Percentiles rank a stretch among this genome's conserved stretches.
Conservation (phyloP, 2,113 vertebrate genomes). For the Ia io region DNA sequence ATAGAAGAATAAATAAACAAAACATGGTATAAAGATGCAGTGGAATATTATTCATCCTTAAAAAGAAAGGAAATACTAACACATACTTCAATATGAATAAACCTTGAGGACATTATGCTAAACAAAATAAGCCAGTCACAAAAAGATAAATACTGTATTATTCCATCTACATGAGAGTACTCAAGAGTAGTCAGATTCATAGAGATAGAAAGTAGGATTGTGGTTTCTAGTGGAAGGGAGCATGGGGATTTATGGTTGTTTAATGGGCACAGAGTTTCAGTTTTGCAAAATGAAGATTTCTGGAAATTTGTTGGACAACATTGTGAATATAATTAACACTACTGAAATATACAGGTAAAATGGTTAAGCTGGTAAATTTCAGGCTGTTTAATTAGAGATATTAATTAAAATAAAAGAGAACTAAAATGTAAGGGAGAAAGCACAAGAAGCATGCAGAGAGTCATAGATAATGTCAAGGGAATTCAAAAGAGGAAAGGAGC, state of each 20-base stretch:
- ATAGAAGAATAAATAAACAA: background rate
- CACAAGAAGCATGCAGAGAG: background rate
- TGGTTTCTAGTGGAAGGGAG: background rate
- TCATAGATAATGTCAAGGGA: background rate
- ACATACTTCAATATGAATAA: background rate
- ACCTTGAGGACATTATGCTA: background rate
- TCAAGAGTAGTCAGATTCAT: background rate
- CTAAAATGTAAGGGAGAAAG: background rate
- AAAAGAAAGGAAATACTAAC: background rate
- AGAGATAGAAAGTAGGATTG: background rate
- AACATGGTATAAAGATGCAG: background rate
- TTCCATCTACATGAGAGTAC: background rate
- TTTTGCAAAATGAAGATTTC: background rate
- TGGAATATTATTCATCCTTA: background rate
- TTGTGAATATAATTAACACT: background rate
- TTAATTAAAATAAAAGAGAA: background rate
- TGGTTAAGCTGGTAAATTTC: background rate
- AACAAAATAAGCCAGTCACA: background rate
- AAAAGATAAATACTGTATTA: background rate
- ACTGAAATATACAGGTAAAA: background rate
- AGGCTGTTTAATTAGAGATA: background rate
- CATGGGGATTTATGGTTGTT: background rate
- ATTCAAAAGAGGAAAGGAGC: background rate
- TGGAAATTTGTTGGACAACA: background rate
- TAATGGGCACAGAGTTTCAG: background rate